These are phyloP conservation scores for Mobula birostris DNA, from an alignment of 2,113 vertebrate species.

Conservation along the genomic window DNA sequence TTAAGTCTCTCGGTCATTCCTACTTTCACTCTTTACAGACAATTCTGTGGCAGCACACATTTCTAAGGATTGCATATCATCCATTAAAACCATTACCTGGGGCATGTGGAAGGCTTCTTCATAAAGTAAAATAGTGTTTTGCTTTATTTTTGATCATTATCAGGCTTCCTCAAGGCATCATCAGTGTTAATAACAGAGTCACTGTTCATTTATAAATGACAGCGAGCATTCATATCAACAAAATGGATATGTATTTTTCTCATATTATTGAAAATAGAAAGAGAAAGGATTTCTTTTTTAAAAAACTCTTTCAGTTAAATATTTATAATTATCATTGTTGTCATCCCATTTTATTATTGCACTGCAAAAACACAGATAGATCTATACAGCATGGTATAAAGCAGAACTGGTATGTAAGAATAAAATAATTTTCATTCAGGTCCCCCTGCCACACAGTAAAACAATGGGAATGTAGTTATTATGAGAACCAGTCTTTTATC, in stretches of 20 bases:
- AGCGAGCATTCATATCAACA: background rate
- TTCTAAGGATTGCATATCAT: background rate
- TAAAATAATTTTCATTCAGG: background rate
- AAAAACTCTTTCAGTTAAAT: conserved; percentile 11
- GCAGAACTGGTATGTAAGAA: too few species aligned
- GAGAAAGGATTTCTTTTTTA: background rate
- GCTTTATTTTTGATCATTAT: conserved; percentile 10
- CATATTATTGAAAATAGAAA: background rate
- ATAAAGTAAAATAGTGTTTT: conserved; percentile 21
- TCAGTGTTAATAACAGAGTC: background rate
- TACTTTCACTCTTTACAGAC: background rate
- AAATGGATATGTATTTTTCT: background rate
- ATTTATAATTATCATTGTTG: conserved; percentile 14
- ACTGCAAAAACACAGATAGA: background rate
- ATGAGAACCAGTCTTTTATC: conserved; percentile 24
- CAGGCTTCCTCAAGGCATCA: conserved; percentile 19
- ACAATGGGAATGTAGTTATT: background rate
- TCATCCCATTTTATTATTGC: background rate
- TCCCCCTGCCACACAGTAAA: background rate
- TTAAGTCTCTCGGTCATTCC: background rate
- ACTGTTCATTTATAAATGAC: background rate
- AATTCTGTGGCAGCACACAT: background rate
- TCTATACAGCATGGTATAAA: background rate
- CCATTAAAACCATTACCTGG: background rate
- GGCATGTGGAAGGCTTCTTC: background rate